Percentiles rank a stretch among this genome's conserved stretches.
Evolutionary conservation across 2,797 vertebrate species (phyloP).

Genomic region (Poecilia picta): DNA sequence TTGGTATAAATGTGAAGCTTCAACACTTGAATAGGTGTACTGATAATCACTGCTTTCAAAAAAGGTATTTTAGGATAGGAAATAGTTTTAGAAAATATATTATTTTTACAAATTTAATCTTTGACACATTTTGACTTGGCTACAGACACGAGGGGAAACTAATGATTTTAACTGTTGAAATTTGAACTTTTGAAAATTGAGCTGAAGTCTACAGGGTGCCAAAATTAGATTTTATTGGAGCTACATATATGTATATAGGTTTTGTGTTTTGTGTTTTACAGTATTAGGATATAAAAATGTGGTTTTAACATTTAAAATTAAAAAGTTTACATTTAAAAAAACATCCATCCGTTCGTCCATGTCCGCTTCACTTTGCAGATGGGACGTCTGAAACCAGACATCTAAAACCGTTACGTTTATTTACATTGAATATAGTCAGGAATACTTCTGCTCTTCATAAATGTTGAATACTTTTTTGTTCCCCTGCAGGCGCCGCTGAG

Average conservation of each 20-base stretch:
- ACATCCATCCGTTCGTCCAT: no score
- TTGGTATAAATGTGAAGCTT: slow-evolving; percentile 9
- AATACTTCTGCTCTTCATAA: background rate
- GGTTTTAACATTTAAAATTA: background rate
- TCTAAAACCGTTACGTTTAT: background rate
- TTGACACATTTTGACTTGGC: background rate
- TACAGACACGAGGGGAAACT: background rate
- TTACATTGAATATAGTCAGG: background rate
- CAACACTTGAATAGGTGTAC: slow-evolving; percentile 21
- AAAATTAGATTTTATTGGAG: background rate
- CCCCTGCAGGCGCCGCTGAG: slow-evolving; percentile 89
- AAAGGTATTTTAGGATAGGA: background rate
- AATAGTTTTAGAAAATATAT: background rate
- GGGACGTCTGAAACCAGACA: no score
- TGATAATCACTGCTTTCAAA: slow-evolving; percentile 12
- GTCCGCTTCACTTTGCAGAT: no score
- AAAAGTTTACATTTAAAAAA: background rate
- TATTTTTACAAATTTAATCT: background rate
- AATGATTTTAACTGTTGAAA: background rate
- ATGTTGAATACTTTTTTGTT: slow-evolving; percentile 13
- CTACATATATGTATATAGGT: background rate
- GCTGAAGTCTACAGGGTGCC: background rate
- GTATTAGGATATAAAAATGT: background rate
- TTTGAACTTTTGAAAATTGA: background rate
- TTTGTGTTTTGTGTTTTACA: background rate